Evolutionary conservation across 2,113 vertebrate genomes (phyloP).

Genomic region (Erythrolamprus reginae): DNA sequence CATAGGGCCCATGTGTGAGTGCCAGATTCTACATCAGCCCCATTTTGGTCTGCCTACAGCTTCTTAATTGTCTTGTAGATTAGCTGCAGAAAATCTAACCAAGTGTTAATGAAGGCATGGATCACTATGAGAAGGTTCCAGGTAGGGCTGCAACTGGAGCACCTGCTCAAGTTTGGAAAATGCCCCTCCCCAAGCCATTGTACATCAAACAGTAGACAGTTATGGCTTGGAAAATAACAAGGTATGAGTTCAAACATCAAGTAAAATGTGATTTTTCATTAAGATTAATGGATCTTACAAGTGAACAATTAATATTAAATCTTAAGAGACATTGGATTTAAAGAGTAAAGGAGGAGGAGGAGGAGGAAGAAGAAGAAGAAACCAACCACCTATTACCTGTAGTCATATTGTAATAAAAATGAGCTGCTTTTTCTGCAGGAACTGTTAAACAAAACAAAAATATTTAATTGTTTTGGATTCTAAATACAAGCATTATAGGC

Average conservation of each 20-base stretch:
- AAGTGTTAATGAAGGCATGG: not conserved
- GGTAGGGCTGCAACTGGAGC: not conserved
- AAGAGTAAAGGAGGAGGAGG: not conserved
- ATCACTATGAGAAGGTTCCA: not conserved
- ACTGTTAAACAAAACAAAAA: constrained; percentile 33
- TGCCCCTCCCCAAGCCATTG: not conserved
- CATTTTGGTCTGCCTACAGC: not conserved
- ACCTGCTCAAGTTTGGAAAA: not conserved
- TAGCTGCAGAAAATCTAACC: not conserved
- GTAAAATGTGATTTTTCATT: not conserved
- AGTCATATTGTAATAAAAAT: constrained; percentile 53
- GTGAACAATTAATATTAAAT: not conserved
- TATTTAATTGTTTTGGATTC: constrained; percentile 15
- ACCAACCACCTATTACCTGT: constrained; percentile 48
- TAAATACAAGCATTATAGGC: not conserved
- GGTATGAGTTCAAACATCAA: not conserved
- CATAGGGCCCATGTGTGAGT: not conserved
- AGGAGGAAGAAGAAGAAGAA: not conserved
- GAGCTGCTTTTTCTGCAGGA: constrained; percentile 47
- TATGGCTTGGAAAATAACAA: not conserved
- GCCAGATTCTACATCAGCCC: not conserved
- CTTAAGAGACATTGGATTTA: not conserved
- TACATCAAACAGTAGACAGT: not conserved
- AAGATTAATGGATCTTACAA: not conserved
- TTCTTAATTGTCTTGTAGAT: not conserved